Percentiles rank a stretch among this genome's conserved stretches.
Conservation (phyloP, 2,797 vertebrate genomes). For the Tamandua tetradactyla region DNA sequence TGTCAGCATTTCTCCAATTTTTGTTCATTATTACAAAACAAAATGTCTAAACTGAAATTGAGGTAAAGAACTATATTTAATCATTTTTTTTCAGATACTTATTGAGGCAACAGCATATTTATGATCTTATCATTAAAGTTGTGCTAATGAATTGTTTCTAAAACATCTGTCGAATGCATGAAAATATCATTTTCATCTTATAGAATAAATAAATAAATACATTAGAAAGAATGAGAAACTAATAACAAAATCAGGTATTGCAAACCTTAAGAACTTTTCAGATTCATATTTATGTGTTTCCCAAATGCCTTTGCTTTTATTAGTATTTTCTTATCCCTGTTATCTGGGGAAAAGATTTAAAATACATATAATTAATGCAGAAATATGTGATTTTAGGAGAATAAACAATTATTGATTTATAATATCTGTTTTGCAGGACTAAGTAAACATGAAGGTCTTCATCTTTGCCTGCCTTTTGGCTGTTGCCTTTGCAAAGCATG, state of each 20-base stretch:
- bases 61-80: neutral
- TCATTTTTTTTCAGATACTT: neutral
- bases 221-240: neutral
- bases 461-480: constrained; percentile 60
- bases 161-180: neutral
- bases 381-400: neutral
- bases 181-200: neutral
- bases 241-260: neutral
- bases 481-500: constrained; percentile 42
- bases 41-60: neutral
- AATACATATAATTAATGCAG: neutral
- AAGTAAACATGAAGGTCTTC: constrained; percentile 58
- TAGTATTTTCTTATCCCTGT: neutral
- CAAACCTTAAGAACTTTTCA: neutral
- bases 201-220: neutral
- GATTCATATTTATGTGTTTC: neutral
- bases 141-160: neutral
- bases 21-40: neutral
- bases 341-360: neutral
- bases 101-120: neutral
- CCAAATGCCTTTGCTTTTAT: neutral
- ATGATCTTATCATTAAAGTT: neutral
- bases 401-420: neutral
- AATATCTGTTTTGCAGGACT: neutral
- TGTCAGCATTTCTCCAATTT: constrained; percentile 34